A percentile compares a stretch with the other conserved stretches of the same genome.
Conservation (phyloP, 2,888 invertebrate species). For the Salticus scenicus region DNA sequence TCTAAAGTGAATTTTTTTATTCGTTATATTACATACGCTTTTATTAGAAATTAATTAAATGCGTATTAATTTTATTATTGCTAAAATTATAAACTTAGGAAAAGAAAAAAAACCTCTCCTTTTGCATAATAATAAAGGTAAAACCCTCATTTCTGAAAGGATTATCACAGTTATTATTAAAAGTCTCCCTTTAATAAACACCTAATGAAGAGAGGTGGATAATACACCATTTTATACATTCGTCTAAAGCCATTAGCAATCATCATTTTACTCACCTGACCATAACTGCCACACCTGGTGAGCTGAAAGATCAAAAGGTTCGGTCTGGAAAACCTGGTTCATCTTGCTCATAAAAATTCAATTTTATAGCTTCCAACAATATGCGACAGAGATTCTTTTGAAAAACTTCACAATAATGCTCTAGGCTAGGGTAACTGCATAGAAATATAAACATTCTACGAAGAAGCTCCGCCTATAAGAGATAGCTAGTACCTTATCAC, state of each 20-base stretch:
- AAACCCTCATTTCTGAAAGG: too few relatives aligned
- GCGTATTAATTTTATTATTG: too few relatives aligned
- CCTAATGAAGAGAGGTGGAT: too few relatives aligned
- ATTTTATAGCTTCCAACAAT: slow-evolving; percentile 49
- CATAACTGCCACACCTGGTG: slow-evolving; percentile 40
- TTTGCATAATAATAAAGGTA: too few relatives aligned
- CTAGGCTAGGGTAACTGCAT: not conserved
- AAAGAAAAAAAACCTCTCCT: too few relatives aligned
- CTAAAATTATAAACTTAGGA: too few relatives aligned
- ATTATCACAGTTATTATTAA: too few relatives aligned
- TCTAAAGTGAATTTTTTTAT: too few relatives aligned
- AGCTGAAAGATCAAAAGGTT: slow-evolving; percentile 47
- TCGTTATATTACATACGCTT: too few relatives aligned
- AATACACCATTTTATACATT: too few relatives aligned
- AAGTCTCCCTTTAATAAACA: too few relatives aligned
- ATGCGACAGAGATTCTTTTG: not conserved
- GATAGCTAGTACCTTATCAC: slow-evolving; percentile 28
- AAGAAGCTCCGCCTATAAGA: slow-evolving; percentile 41
- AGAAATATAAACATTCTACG: not conserved
- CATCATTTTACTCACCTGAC: slow-evolving; percentile 37
- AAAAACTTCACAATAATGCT: slow-evolving; percentile 11
- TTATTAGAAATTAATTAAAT: too few relatives aligned
- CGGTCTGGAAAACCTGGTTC: slow-evolving; percentile 22
- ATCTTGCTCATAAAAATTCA: slow-evolving; percentile 26
- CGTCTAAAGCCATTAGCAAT: not conserved